These are phyloP conservation scores for Zaprionus nigranus DNA, from an alignment of 1,140 invertebrate species.

Conservation along the genomic window DNA sequence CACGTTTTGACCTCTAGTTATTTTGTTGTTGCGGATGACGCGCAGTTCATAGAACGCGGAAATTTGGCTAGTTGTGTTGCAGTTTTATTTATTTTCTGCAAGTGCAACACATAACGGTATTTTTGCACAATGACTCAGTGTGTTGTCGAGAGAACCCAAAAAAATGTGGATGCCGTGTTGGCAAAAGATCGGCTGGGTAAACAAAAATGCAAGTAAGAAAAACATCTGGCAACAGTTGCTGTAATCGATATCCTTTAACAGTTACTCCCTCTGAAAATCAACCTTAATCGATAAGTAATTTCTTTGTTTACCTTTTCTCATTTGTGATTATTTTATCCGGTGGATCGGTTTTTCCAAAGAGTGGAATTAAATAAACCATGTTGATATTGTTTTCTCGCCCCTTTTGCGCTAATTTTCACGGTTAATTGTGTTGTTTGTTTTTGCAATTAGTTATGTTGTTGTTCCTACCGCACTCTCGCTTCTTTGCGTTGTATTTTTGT, in stretches of 20 bases:
- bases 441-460: constrained; percentile 64
- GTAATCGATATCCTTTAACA: constrained; percentile 15
- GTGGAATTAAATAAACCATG: constrained; percentile 82
- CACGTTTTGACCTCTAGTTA: constrained; percentile 72
- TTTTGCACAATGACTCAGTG: constrained; percentile 30
- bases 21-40: constrained; percentile 30
- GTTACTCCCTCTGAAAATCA: neutral
- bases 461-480: constrained; percentile 13
- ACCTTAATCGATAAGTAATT: neutral
- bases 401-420: constrained; percentile 45
- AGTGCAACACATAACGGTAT: constrained; percentile 37
- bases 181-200: constrained; percentile 14
- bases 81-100: constrained; percentile 32
- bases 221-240: neutral
- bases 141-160: neutral
- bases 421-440: constrained; percentile 73
- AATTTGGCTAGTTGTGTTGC: constrained; percentile 45
- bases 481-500: neutral
- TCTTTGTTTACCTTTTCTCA: constrained; percentile 74
- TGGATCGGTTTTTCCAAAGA: constrained; percentile 74
- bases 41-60: constrained; percentile 76
- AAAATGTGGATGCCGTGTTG: constrained; percentile 31
- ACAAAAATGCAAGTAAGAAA: neutral
- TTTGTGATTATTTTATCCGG: constrained; percentile 75
- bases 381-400: constrained; percentile 28